Evolutionary conservation across 2,797 vertebrate species (phyloP).

Genomic region (Sciurus vulgaris): DNA sequence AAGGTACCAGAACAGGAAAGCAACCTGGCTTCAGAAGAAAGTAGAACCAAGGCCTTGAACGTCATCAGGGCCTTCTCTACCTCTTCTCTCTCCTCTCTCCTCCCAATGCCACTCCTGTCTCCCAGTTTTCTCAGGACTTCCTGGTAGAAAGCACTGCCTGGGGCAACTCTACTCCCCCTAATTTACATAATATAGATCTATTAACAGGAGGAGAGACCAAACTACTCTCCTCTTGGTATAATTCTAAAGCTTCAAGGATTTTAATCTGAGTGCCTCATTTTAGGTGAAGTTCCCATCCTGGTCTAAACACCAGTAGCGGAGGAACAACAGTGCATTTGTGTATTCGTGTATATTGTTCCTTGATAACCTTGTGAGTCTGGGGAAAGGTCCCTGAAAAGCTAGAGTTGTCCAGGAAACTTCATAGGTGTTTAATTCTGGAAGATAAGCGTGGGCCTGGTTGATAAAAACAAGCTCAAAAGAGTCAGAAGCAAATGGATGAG

Average conservation of each 20-base stretch:
- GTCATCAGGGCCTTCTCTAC: background rate
- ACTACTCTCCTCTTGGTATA: background rate
- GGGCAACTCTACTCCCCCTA: background rate
- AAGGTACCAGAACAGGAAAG: background rate
- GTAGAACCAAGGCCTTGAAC: background rate
- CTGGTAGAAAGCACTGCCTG: background rate
- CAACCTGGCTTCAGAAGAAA: background rate
- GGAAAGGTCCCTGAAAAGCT: slow-evolving; percentile 33
- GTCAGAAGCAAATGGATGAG: background rate
- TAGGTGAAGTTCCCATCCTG: background rate
- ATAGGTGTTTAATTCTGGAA: background rate
- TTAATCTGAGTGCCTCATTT: background rate
- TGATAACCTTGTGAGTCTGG: background rate
- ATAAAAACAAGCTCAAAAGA: background rate
- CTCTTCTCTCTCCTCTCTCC: background rate
- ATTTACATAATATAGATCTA: background rate
- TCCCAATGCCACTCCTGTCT: background rate
- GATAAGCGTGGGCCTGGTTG: background rate
- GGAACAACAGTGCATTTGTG: background rate
- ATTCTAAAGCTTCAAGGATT: slow-evolving; percentile 25
- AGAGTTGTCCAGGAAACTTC: background rate
- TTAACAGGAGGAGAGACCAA: background rate
- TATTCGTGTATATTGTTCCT: background rate
- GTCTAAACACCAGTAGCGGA: background rate
- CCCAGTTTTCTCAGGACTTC: background rate